Evolutionary conservation across 2,888 invertebrate genomes (phyloP), one percentile per base, ranked within the genome.

Genomic region (Eustalomyia histrio): DNA sequence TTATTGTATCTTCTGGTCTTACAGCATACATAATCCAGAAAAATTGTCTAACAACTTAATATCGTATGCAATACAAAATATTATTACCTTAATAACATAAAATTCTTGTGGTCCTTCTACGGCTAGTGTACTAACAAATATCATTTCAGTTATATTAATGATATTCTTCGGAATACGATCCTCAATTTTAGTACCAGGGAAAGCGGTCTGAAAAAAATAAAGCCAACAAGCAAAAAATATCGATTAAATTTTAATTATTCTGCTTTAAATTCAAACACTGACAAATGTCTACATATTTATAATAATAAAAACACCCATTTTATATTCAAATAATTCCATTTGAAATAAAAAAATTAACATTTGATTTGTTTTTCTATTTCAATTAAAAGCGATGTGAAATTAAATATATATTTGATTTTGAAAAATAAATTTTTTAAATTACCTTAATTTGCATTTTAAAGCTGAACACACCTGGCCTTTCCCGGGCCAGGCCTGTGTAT

Each of bases 101-200:
- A 96, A 94, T 78, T 92, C 91, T 84, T 93, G 91, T 0, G 95
- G 95, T 86, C 93, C 93, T 24, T 93, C 91, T 1, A 95, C 90
- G 82, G 93, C 91, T 0, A 92, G 92, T 55, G 95, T 90, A 73
- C 91, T 88, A 0, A 94, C 93, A 14, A 92, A 88, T 61, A 88
- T 68, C 12, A 86, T 80, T 29, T 87, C 85, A 0, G 87, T 87
- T 2, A 47, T 12, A 8, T 83, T 82, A 1, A 87, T 84, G 1
- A 63, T 33, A 71, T 80, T 76, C 47, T 84, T 86, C 4, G 84
- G 82, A 29, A 87, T 75, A 24, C 84, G 82, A 8, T 86, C 82
- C 24, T 83, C 84, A 14, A 84, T 83, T 72, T 83, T 84, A 9
- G 84, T 79, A 9, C 79, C 68, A 63, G 84, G 83, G 33, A 83